A percentile compares a stretch with the other conserved stretches of the same genome.
Evolutionary conservation across 1,140 invertebrate genomes (phyloP).

Genomic region (Piezodorus guildinii): DNA sequence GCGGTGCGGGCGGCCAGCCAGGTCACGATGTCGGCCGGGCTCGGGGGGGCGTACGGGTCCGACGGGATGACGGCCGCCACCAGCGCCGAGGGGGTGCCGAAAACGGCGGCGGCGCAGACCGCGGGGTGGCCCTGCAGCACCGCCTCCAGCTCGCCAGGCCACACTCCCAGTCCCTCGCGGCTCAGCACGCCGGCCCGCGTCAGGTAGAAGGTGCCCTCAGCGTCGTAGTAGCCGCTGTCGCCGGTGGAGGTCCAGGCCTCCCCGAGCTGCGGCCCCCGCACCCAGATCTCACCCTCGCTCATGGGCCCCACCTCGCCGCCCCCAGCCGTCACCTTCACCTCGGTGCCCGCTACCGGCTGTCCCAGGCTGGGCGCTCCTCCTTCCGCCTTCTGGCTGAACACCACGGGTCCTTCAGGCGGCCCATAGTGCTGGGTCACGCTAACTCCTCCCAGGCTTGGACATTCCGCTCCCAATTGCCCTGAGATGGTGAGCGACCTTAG

Average conservation of each 20-base stretch:
- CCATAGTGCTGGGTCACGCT: not conserved
- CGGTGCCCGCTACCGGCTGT: not conserved
- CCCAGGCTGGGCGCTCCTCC: not conserved
- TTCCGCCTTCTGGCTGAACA: not conserved
- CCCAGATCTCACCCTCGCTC: slow-evolving; percentile 1
- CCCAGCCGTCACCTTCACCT: not conserved
- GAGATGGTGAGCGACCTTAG: no score
- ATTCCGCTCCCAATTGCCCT: no score
- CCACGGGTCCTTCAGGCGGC: not conserved
- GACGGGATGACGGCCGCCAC: not conserved
- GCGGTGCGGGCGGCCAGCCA: not conserved
- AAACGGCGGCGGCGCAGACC: not conserved
- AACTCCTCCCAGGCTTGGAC: not conserved
- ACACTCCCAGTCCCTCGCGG: not conserved
- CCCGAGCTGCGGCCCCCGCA: not conserved
- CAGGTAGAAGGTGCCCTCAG: slow-evolving; percentile 2
- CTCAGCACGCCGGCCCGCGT: not conserved
- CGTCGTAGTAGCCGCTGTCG: not conserved
- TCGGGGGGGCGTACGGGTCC: not conserved
- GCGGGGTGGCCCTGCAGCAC: not conserved
- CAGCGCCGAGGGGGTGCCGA: not conserved
- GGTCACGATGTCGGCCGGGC: not conserved
- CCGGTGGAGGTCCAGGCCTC: not conserved
- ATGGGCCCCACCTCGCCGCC: not conserved
- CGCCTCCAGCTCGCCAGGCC: not conserved